Conservation (phyloP, 2,797 vertebrate genomes). For the Pseudochirops cupreus region DNA sequence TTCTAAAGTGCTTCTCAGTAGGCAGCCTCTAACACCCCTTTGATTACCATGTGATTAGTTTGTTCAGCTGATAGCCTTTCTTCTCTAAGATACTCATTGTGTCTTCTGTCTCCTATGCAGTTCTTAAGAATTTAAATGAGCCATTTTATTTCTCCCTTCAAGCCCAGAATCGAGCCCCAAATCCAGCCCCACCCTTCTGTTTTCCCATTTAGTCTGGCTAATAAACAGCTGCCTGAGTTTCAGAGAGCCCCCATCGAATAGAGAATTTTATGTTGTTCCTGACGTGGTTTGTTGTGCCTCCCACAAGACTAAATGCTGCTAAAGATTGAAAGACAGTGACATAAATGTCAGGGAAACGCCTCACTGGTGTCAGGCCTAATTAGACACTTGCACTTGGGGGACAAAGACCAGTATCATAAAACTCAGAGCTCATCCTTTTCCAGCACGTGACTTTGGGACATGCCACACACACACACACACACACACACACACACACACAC, state of each 20-base stretch:
- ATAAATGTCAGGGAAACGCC: constrained; percentile 86
- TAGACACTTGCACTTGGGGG: constrained; percentile 82
- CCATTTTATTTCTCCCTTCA: constrained; percentile 92
- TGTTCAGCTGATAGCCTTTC: constrained; percentile 90
- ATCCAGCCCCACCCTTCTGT: constrained; percentile 84
- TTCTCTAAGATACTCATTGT: constrained; percentile 85
- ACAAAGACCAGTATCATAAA: constrained; percentile 83
- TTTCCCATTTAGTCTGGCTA: constrained; percentile 87
- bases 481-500: not conserved
- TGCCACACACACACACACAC: not conserved
- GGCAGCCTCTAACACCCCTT: constrained; percentile 86
- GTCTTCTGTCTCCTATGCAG: constrained; percentile 87
- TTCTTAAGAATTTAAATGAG: constrained; percentile 93
- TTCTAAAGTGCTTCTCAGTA: constrained; percentile 88
- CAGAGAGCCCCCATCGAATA: constrained; percentile 84
- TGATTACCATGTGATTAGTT: constrained; percentile 91
- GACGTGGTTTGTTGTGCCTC: constrained; percentile 86
- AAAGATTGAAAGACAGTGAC: constrained; percentile 83
- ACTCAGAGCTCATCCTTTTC: constrained; percentile 68
- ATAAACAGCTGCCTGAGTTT: constrained; percentile 86
- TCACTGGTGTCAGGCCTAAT: constrained; percentile 86
- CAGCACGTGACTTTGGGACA: not conserved
- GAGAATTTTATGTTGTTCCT: constrained; percentile 87
- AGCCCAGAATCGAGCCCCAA: constrained; percentile 87
- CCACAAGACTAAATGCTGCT: constrained; percentile 82